Percentiles rank a stretch among this genome's conserved stretches.
phyloP scores from a whole-genome alignment of 2,113 vertebrate genomes.

The Rhadina sibilatrix region DNA sequence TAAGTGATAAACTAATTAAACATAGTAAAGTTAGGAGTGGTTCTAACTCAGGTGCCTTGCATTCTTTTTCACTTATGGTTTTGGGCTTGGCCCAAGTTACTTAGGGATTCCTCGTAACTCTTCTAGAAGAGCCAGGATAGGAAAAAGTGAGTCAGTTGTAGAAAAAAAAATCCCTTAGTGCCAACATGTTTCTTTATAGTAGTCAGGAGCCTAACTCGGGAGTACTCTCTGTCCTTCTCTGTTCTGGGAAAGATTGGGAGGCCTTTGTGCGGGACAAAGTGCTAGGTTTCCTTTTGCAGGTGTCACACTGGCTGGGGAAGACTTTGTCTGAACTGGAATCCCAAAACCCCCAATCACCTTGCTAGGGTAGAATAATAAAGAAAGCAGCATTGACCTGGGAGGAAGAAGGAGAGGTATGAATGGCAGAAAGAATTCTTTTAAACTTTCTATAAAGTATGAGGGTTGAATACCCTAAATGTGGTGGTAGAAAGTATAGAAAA shows the following conservation, averaged over 20 bases:
- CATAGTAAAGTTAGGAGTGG: conserved; percentile 42
- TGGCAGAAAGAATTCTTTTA: neutral
- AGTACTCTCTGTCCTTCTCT: neutral
- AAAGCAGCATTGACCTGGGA: neutral
- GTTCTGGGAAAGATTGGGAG: neutral
- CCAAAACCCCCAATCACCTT: neutral
- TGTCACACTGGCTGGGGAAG: neutral
- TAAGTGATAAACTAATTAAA: conserved; percentile 53
- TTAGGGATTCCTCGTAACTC: neutral
- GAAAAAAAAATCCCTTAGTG: neutral
- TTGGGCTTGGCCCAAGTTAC: neutral
- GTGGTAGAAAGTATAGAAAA: neutral
- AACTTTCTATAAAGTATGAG: neutral
- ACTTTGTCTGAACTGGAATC: neutral
- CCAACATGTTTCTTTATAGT: neutral
- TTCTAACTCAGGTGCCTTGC: conserved; percentile 19
- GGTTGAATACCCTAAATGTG: neutral
- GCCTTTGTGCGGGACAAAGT: neutral
- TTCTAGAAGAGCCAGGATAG: neutral
- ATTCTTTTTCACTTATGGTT: conserved; percentile 49
- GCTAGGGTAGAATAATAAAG: neutral
- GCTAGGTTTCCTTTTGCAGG: neutral
- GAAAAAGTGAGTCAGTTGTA: conserved; percentile 22
- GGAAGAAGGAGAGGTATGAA: neutral
- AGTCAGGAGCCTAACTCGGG: neutral